A percentile compares a stretch with the other conserved stretches of the same genome.
phyloP scores from a whole-genome alignment of 2,888 invertebrate species.

The Graphium colonna region DNA sequence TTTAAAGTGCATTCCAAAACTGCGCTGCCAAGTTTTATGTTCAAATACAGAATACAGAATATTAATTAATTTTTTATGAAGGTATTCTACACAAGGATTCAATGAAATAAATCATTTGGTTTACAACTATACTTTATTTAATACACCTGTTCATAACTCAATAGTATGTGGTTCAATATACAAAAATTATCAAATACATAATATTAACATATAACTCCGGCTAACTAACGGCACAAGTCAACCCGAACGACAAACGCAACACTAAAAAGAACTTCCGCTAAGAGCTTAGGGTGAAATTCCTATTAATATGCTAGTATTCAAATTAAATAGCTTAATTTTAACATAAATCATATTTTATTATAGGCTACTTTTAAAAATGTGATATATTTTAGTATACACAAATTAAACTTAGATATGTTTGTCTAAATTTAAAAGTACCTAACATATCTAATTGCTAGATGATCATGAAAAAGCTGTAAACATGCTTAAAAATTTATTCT shows the following conservation, averaged over 20 bases:
- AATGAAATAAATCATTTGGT: slow-evolving; percentile 37
- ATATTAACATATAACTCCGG: slow-evolving; percentile 55
- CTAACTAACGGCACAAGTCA: slow-evolving; percentile 45
- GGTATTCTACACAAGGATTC: too few relatives aligned
- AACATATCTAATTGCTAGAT: not conserved
- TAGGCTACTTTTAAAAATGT: not conserved
- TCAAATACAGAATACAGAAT: too few relatives aligned
- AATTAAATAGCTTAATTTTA: not conserved
- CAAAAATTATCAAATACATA: slow-evolving; percentile 64
- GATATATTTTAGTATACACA: slow-evolving; percentile 24
- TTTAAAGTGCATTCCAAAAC: too few relatives aligned
- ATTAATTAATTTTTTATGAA: too few relatives aligned
- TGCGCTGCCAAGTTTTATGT: too few relatives aligned
- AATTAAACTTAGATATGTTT: not conserved
- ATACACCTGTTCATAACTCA: slow-evolving; percentile 73
- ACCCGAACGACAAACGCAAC: slow-evolving; percentile 37
- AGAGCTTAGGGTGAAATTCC: slow-evolving; percentile 11
- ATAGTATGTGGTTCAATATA: slow-evolving; percentile 69
- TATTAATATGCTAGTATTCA: not conserved
- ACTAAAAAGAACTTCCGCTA: slow-evolving; percentile 43
- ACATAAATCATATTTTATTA: not conserved
- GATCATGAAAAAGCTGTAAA: not conserved
- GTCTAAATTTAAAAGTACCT: not conserved
- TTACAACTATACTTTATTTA: slow-evolving; percentile 70
- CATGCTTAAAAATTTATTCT: not conserved